These are phyloP conservation scores for Toxotes lorentzi DNA, from an alignment of 2,797 vertebrate species.

Conservation along the genomic window DNA sequence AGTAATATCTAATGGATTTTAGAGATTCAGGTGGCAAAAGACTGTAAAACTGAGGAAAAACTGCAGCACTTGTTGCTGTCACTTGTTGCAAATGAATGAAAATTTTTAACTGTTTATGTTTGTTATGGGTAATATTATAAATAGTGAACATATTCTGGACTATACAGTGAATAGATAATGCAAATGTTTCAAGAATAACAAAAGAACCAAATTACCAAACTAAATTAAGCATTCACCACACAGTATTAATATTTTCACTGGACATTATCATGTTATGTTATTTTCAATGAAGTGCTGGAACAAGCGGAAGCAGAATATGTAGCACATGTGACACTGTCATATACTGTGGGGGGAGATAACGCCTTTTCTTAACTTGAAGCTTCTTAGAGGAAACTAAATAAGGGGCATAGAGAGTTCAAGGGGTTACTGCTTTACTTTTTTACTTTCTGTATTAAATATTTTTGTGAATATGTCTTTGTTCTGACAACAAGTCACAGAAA, in stretches of 20 bases:
- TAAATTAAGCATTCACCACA: neutral
- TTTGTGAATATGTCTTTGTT: neutral
- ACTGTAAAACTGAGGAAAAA: neutral
- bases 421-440: neutral
- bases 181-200: neutral
- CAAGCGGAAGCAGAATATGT: neutral
- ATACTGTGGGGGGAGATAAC: neutral
- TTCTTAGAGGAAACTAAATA: neutral
- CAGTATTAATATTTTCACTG: neutral
- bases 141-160: neutral
- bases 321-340: too few species aligned
- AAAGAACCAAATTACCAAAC: too few species aligned
- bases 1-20: slow-evolving; percentile 26
- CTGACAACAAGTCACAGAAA: neutral
- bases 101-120: too few species aligned
- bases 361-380: neutral
- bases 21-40: neutral
- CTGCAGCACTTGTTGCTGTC: slow-evolving; percentile 33
- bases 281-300: neutral
- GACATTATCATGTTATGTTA: neutral
- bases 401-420: neutral
- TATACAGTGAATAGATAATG: neutral
- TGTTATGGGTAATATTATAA: neutral
- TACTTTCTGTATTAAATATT: neutral
- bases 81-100: slow-evolving; percentile 45